Percentiles rank a stretch among this genome's conserved stretches.
These are phyloP conservation scores for Halcyon senegalensis DNA, from an alignment of 2,113 vertebrate genomes.

Conservation along the genomic window DNA sequence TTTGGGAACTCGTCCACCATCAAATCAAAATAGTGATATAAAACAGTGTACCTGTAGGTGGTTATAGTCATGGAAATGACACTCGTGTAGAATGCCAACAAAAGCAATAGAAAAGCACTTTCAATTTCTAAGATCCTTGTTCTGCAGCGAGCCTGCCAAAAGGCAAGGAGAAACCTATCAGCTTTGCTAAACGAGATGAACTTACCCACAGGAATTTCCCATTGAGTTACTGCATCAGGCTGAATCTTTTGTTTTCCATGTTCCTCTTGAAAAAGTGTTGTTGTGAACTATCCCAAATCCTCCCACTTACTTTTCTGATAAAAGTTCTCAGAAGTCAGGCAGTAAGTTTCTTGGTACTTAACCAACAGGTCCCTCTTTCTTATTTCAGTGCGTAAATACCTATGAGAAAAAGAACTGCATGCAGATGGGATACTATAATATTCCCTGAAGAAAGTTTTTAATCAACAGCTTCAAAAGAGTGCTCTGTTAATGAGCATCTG, in stretches of 20 bases:
- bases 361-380: not conserved
- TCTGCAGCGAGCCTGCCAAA: not conserved
- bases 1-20: not conserved
- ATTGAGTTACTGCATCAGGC: not conserved
- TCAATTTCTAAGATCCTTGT: not conserved
- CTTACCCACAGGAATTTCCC: not conserved
- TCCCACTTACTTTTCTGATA: not conserved
- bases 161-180: not conserved
- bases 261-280: not conserved
- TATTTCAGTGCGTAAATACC: conserved; percentile 10
- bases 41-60: not conserved
- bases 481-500: conserved; percentile 30
- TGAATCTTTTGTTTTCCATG: not conserved
- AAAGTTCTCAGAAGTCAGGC: not conserved
- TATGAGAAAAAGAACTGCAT: not conserved
- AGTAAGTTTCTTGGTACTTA: not conserved
- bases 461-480: conserved; percentile 37
- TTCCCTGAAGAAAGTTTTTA: conserved; percentile 33
- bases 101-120: not conserved
- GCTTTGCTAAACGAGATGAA: not conserved
- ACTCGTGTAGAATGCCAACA: not conserved
- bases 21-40: not conserved
- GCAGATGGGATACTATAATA: not conserved
- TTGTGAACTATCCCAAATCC: not conserved
- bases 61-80: not conserved